Base-by-base conservation (phyloP, 35 echinoderm and acorn worm species). In the Apostichopus parvimensis region DNA sequence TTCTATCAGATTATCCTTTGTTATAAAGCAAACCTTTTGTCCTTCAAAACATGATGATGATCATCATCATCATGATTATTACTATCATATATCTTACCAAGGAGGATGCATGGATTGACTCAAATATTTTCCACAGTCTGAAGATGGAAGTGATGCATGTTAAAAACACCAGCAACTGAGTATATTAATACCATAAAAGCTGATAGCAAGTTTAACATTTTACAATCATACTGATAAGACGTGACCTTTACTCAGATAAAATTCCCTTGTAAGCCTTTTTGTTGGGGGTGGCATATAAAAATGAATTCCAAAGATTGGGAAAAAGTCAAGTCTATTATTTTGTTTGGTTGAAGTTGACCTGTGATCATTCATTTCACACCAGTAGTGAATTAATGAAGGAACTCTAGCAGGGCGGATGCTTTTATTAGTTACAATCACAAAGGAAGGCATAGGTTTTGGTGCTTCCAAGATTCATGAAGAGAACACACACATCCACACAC, bases 171-270 rank as follows among this genome's bases (percentile, higher is more conserved):
- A 73, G 13, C 14, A 15, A 15, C 14, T 21, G 70, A 6, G 6
- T 21, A 73, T 73, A 11, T 73, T 73, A 15, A 73, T 83, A 83
- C 80, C 80, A 83, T 83, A 83, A 83, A 83, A 57, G 55, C 57
- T 83, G 54, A 83, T 83, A 58, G 54, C 4, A 83, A 58, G 54
- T 23, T 57, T 83, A 83, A 83, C 80, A 83, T 83, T 83, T 83
- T 57, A 83, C 18, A 83, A 54, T 83, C 57, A 83, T 1, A 83
- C 6, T 5, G 80, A 83, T 83, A 59, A 83, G 53, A 9, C 6
- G 14, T 83, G 80, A 83, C 80, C 80, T 24, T 17, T 3, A 12
- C 6, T 55, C 55, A 59, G 80, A 83, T 83, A 83, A 83, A 83
- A 83, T 83, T 83, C 55, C 14, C 80, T 83, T 83, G 17, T 59